Evolutionary conservation across 2,113 vertebrate species (phyloP), one percentile per base, ranked within the genome.

Genomic region (Mesocricetus auratus): DNA sequence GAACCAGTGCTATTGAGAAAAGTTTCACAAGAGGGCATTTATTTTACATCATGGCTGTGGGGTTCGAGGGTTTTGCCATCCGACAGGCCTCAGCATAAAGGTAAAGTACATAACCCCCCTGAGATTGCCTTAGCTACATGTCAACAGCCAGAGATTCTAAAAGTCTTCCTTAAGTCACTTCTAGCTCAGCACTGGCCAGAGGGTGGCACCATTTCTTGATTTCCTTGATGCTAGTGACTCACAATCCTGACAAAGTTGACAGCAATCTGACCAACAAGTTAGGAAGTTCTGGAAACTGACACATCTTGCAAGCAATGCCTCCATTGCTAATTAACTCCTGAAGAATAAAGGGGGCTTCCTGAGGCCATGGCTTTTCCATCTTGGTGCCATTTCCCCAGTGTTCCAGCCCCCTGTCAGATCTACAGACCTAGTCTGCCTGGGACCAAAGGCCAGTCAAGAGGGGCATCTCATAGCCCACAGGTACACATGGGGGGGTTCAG

Each of bases 381-480:
- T 68, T 86, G 29, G 64, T 69, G 45, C 47, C 85, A 50, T 53
- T 86, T 69, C 45, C 58, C 71, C 82, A 85, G n/a, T 47, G 50
- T n/a, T 47, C 3, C 42, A 42, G 58, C 15, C 36, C 85, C 39
- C 36, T 31, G 1, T 19, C 36, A 50, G 86, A 66, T 60, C 36
- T 22, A 33, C 24, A 13, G 42, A 29, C 47, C 33, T 11, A 36
- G 33, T 7, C 7, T 7, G 56, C 33, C 39, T 29, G 33, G 42
- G 47, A 24, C 10, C 9, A 71, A 39, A 15, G 8, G 19, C 24
- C 16, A 26, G 50, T 33, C 24, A 47, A 8, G 42, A 45, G 68
- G 29, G 60, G 24, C 3, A 9, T 13, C 5, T 39, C 1, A 0
- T 36, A 33, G 39, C 7, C 26, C 19, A 3, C 2, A 29, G 36